These are phyloP conservation scores for Tiliqua scincoides DNA, from an alignment of 2,113 vertebrate species.

Conservation along the genomic window DNA sequence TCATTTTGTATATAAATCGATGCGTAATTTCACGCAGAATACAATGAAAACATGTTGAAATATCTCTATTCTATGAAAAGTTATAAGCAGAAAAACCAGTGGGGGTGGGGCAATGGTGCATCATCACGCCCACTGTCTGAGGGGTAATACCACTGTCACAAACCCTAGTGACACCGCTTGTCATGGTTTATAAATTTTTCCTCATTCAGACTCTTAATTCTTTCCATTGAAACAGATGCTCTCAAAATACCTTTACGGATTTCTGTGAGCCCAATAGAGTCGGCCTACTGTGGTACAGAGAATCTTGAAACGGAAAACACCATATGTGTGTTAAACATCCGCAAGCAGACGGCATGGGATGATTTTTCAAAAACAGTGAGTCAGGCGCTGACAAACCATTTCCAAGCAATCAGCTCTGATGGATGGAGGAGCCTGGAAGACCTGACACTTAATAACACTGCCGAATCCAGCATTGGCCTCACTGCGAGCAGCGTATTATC, in stretches of 20 bases:
- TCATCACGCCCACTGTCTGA: too few species aligned
- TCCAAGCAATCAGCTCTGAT: conserved; percentile 80
- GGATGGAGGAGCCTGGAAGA: conserved; percentile 81
- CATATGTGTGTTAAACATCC: conserved; percentile 80
- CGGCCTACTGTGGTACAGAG: conserved; percentile 67
- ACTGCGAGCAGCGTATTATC: conserved; percentile 74
- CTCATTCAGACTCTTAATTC: conserved; percentile 43
- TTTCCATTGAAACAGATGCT: conserved; percentile 77
- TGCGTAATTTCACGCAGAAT: too few species aligned
- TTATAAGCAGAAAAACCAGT: too few species aligned
- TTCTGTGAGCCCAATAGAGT: conserved; percentile 74
- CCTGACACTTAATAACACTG: conserved; percentile 64
- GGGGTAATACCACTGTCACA: too few species aligned
- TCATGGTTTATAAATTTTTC: conserved; percentile 20
- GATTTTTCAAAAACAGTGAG: conserved; percentile 82
- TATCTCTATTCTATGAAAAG: too few species aligned
- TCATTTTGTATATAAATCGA: too few species aligned
- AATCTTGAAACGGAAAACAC: conserved; percentile 77
- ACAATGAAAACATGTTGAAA: too few species aligned
- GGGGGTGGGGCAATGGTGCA: too few species aligned
- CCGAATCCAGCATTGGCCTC: conserved; percentile 79
- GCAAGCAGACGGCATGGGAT: conserved; percentile 83
- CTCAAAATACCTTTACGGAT: conserved; percentile 82
- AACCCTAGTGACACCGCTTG: too few species aligned
- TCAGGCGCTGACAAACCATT: conserved; percentile 81